Base-by-base conservation (phyloP, 2,797 vertebrate genomes). In the Phataginus tetradactyla region DNA sequence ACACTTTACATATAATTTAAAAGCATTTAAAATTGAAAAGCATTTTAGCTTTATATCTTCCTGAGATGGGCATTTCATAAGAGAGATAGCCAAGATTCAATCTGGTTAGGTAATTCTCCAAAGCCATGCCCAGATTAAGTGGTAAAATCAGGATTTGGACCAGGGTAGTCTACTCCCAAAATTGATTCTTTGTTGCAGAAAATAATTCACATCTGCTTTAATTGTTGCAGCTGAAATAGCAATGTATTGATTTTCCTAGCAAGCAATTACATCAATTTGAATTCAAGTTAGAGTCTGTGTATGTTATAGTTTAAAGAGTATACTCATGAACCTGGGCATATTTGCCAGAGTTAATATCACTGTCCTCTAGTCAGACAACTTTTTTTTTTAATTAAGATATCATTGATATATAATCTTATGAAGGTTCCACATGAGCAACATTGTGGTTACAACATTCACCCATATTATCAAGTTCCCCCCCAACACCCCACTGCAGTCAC, bases 171-270 rank as follows among this genome's bases (percentile, higher is more conserved):
- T 2, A 68, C 18, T 86, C 77, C 18, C 15, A 69, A 91, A 88
- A 53, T 14, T 34, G 29, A 66, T 69, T 83, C 15, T 72, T 91
- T 49, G 68, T 92, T 92, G 23, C 27, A 69, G 34, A 83, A 94
- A 86, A 55, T 51, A 85, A 72, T 84, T 92, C 74, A 90, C 20
- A 59, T 63, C 14, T 89, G 18, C 20, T 57, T 91, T 88, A 87
- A 88, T 90, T 81, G 77, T 92, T 90, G n/a, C 68, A 92, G 21
- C 32, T 83, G 81, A 95, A 83, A 34, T 94, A 79, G 25, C 75
- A 78, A 61, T 71, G 3, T 42, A 79, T 69, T 53, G 18, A 34
- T 92, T 81, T 96, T 81, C 18, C 17, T 78, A 81, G 81, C 45
- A 45, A 68, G 51, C 45, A 45, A 68, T 64, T 87, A 77, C 90